Evolutionary conservation across 1,140 invertebrate species (phyloP).

Genomic region (Calosoma granatense): DNA sequence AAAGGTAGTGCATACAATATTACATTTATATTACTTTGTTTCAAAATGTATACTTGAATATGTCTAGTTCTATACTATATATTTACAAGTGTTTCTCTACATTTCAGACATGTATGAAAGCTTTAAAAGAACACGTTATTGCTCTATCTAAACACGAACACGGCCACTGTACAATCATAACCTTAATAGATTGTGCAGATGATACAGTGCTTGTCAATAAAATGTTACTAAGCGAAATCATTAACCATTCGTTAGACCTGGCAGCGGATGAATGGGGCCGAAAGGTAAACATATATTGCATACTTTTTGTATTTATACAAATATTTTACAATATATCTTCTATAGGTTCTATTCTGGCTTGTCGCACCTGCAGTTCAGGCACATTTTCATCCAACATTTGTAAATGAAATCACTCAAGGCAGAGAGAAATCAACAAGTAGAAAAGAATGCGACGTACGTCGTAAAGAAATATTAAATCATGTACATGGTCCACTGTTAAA

Average conservation of each 20-base stretch:
- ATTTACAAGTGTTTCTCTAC: not conserved
- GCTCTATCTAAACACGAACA: slow-evolving; percentile 77
- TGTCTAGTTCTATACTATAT: not conserved
- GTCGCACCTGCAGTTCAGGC: slow-evolving; percentile 64
- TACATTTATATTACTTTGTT: not conserved
- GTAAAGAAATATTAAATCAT: slow-evolving; percentile 60
- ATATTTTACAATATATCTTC: too few species aligned
- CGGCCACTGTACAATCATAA: slow-evolving; percentile 71
- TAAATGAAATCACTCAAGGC: slow-evolving; percentile 60
- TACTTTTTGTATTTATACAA: not conserved
- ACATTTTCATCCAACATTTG: slow-evolving; percentile 63
- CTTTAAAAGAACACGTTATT: slow-evolving; percentile 73
- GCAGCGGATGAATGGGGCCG: slow-evolving; percentile 61
- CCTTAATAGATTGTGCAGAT: slow-evolving; percentile 83
- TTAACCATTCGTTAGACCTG: slow-evolving; percentile 60
- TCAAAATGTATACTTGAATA: not conserved
- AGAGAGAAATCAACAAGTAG: slow-evolving; percentile 63
- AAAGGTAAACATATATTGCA: slow-evolving; percentile 37
- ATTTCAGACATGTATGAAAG: slow-evolving; percentile 57
- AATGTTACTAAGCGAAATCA: slow-evolving; percentile 63
- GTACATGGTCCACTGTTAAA: slow-evolving; percentile 53
- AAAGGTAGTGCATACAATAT: slow-evolving; percentile 43
- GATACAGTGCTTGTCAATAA: slow-evolving; percentile 87
- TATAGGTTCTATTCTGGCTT: slow-evolving; percentile 64
- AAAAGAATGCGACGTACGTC: slow-evolving; percentile 61